Base-by-base conservation (phyloP, 2,113 vertebrate genomes). In the Variabilichromis moorii region DNA sequence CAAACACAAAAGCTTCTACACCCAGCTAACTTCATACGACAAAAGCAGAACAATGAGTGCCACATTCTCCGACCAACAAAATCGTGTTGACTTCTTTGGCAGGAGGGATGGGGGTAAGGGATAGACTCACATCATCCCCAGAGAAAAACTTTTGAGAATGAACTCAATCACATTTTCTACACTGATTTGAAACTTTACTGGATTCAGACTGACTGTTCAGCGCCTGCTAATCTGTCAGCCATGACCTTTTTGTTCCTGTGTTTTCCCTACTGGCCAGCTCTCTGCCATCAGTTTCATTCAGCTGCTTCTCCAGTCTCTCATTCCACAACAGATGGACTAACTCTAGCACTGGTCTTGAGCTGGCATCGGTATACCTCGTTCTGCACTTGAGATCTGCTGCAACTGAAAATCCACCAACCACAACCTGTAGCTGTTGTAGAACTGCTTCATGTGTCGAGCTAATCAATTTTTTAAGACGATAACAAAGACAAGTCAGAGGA, bases 1-100 rank as follows among this genome's bases (percentile, higher is more conserved):
- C 66, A 66, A 51, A 16, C 13, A 88, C 59, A 92, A 93, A 93
- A 93, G 85, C 73, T 71, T 33, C 9, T 82, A 45, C 87, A 83
- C 42, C n/a, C 63, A 51, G 89, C 91, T 95, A 93, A 95, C 92
- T 96, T 91, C 91, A 96, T 81, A 90, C 28, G 40, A 80, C 91
- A 95, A 92, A 90, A 95, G 94, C 80, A 79, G 63, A 94, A 96
- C 94, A 96, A 94, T 89, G 91, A 90, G 87, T 37, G 61, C 2
- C 10, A 89, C 21, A 0, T 45, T 45, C 68, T 45, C 37, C 1
- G 12, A 0, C 0, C 66, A 42, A 40, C n/a, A 73, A 10, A 45
- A 73, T 10, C 4, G 1, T 73, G n/a, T 42, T 71, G 12, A 42
- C 66, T 16, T 68, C 7, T 42, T 71, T 42, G 37, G 37, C 31